Evolutionary conservation across 2,888 invertebrate genomes (phyloP), one percentile per base, ranked within the genome.

Genomic region (Axea sp.): DNA sequence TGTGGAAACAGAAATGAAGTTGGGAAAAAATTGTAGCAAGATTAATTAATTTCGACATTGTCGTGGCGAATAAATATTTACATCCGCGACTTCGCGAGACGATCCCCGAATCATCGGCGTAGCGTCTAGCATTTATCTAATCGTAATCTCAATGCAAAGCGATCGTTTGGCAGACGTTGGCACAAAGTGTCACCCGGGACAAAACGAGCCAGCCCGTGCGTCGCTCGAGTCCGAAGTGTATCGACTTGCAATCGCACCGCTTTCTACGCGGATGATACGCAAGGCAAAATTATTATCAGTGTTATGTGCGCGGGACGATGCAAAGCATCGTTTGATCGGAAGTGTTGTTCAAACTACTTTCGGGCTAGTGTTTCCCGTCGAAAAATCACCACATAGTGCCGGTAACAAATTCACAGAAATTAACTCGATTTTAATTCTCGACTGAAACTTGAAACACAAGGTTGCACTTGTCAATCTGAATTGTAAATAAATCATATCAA

Each of bases 281-380:
- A 8, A n/a, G 33, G 26, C 59, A 22, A 59, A 31, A 31, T 35
- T 69, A 43, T 68, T 60, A 69, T 60, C 59, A 69, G 68, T 69
- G 68, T 8, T 45, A 68, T 68, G 67, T 68, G 49, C 47, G 67
- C 39, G 47, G 15, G 8, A 9, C 47, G 15, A 55, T 37, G 39
- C 47, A 24, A 17, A 47, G 37, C 57, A 49, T 67, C 47, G 55
- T 35, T 35, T 28, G 31, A 62, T 39, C 43, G 31, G 24, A 39
- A 31, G 15, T 26, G 43, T 17, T 2, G 28, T 24, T 45, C 15
- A 26, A 26, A n/a, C 8, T 31, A 15, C 49, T 31, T 47, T 15
- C 30, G 4, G 3, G 41, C 31, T 8, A 14, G 8, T n/a, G 7
- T 15, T 14, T 33, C 33, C 14, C 33, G 15, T 3, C 33, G n/a